phyloP scores from a whole-genome alignment of 2,113 vertebrate species.

The Lasiurus borealis region DNA sequence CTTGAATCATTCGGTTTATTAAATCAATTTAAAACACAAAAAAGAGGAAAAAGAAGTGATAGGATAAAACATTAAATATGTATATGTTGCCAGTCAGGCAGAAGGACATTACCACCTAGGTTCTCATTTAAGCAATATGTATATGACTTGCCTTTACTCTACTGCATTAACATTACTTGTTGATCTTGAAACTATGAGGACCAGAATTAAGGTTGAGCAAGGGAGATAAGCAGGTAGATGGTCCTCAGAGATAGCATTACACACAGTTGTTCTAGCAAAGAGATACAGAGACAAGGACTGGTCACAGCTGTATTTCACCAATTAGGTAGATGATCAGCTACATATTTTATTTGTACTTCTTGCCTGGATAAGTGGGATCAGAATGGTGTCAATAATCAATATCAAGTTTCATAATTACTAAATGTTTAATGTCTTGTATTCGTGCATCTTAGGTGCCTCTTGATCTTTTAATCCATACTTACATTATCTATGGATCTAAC shows the following conservation, averaged over 20 bases:
- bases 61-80: neutral
- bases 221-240: neutral
- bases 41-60: neutral
- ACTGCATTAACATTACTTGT: neutral
- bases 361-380: neutral
- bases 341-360: neutral
- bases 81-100: neutral
- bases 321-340: neutral
- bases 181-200: neutral
- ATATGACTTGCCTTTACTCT: neutral
- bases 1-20: neutral
- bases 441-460: neutral
- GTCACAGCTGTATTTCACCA: neutral
- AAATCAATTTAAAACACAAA: neutral
- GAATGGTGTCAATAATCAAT: neutral
- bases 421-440: neutral
- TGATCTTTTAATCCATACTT: neutral
- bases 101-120: neutral
- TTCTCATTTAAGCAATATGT: neutral
- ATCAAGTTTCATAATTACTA: neutral
- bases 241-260: neutral
- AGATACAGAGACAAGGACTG: neutral
- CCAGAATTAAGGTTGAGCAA: conserved; percentile 25
- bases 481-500: neutral
- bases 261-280: neutral